Conservation (phyloP, 2,113 vertebrate genomes). For the Cephalopterus ornatus region DNA sequence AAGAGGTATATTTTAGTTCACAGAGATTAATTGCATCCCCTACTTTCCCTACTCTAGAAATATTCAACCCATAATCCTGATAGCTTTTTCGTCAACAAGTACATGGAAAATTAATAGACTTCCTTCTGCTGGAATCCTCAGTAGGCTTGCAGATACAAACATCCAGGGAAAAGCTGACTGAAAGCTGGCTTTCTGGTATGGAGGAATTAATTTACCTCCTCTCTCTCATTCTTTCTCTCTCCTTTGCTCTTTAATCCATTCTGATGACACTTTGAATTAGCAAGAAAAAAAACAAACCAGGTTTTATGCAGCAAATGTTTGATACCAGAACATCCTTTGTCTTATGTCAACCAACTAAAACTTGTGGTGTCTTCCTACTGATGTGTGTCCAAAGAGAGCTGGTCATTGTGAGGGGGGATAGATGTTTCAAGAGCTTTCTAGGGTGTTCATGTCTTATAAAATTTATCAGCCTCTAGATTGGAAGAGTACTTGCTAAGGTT, state of each 20-base stretch:
- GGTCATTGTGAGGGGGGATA: background rate
- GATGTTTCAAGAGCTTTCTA: background rate
- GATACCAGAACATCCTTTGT: constrained; percentile 3
- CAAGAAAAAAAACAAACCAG: background rate
- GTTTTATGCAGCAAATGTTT: background rate
- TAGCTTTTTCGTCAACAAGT: constrained; percentile 88
- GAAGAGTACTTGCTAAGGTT: background rate
- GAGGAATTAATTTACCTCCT: constrained; percentile 76
- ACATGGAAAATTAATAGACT: constrained; percentile 90
- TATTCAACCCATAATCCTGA: constrained; percentile 88
- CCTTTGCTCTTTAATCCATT: constrained; percentile 52
- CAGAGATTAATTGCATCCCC: constrained; percentile 90
- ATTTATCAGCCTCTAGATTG: background rate
- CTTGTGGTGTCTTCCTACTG: background rate
- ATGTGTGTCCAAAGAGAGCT: background rate
- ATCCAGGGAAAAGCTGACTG: constrained; percentile 72
- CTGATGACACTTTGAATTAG: constrained; percentile 69
- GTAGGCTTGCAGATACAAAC: constrained; percentile 71
- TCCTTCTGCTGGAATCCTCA: constrained; percentile 79
- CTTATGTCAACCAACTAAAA: background rate
- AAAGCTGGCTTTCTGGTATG: constrained; percentile 68
- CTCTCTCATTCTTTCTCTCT: constrained; percentile 41
- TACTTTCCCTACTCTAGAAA: constrained; percentile 80
- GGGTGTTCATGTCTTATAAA: background rate
- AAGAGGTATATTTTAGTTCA: constrained; percentile 90